These are phyloP conservation scores for Zaprionus vittiger DNA, from an alignment of 1,140 invertebrate genomes.

Conservation along the genomic window DNA sequence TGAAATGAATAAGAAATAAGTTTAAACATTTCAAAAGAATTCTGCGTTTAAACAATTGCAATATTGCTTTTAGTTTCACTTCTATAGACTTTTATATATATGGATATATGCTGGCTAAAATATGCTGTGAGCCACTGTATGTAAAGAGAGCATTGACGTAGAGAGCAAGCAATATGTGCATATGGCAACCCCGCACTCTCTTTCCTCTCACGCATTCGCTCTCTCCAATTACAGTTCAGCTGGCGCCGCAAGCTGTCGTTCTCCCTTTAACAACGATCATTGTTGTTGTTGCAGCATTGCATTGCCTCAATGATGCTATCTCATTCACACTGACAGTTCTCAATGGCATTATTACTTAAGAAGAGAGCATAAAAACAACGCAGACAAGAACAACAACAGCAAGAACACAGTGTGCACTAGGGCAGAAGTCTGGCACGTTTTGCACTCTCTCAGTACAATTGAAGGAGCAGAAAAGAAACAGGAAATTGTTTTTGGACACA, in stretches of 20 bases:
- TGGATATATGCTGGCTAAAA: too few species aligned
- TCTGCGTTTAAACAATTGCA: too few species aligned
- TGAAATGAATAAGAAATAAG: too few species aligned
- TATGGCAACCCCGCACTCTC: not conserved
- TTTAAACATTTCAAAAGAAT: too few species aligned
- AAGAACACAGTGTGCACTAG: not conserved
- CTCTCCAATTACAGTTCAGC: not conserved
- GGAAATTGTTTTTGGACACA: not conserved
- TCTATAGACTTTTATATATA: too few species aligned
- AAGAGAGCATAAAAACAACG: not conserved
- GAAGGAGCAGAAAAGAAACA: not conserved
- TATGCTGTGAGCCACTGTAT: too few species aligned
- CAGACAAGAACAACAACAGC: not conserved
- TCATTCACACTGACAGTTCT: not conserved
- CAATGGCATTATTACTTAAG: not conserved
- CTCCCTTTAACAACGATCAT: not conserved
- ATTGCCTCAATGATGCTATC: not conserved
- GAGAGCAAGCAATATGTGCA: not conserved
- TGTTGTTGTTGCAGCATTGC: not conserved
- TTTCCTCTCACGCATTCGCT: not conserved
- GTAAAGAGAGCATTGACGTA: too few species aligned
- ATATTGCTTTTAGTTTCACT: too few species aligned
- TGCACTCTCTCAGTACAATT: not conserved
- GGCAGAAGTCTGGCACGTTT: not conserved
- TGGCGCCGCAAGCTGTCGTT: not conserved